phyloP scores from a whole-genome alignment of 2,113 vertebrate species.

The Eptesicus fuscus region DNA sequence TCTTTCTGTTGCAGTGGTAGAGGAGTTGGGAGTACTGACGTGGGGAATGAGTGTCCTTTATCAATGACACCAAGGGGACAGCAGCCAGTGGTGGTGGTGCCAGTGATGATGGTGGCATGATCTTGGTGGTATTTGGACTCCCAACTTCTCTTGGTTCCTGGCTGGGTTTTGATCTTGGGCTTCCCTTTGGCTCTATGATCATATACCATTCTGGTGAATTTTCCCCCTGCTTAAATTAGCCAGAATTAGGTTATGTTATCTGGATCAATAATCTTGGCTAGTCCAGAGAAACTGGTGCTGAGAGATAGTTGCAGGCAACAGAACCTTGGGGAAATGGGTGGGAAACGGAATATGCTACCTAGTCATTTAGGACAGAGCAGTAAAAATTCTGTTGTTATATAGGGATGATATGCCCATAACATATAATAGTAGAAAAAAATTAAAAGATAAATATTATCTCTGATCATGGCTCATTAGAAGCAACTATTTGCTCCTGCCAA shows the following conservation, averaged over 20 bases:
- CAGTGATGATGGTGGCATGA: background rate
- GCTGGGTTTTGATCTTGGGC: background rate
- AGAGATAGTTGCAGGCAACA: background rate
- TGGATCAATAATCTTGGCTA: background rate
- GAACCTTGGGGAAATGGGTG: background rate
- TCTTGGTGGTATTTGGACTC: background rate
- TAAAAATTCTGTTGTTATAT: background rate
- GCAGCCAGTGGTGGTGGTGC: background rate
- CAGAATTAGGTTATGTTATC: background rate
- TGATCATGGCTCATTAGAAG: background rate
- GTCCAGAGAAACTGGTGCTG: background rate
- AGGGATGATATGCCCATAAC: background rate
- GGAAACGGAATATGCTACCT: background rate
- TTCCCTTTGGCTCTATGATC: background rate
- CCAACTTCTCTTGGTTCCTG: background rate
- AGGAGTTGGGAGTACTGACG: background rate
- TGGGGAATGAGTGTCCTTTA: background rate
- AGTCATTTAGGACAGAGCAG: background rate
- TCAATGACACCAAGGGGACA: background rate
- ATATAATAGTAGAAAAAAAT: background rate
- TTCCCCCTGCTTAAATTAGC: background rate
- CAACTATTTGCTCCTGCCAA: background rate
- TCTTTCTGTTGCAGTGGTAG: background rate
- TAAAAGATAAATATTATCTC: background rate
- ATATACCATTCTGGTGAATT: background rate